Evolutionary conservation across 2,797 vertebrate genomes (phyloP).

Genomic region (Heliangelus exortis): DNA sequence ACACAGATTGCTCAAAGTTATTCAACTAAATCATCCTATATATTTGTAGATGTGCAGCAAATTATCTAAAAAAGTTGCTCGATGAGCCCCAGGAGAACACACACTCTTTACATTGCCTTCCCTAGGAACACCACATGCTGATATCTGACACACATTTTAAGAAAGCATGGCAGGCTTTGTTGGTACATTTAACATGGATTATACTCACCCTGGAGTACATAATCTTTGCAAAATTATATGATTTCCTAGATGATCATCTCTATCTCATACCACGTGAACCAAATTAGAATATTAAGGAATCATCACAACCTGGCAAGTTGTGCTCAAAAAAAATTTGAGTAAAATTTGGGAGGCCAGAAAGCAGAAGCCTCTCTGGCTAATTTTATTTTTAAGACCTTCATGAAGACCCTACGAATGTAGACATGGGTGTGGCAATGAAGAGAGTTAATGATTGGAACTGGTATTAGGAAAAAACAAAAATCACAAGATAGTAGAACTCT

Average conservation of each 20-base stretch:
- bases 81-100: neutral
- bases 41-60: neutral
- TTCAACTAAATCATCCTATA: neutral
- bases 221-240: neutral
- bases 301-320: neutral
- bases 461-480: neutral
- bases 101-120: neutral
- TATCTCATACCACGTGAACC: neutral
- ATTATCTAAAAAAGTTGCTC: neutral
- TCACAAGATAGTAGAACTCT: neutral
- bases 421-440: neutral
- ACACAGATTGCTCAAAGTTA: neutral
- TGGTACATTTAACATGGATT: neutral
- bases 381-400: neutral
- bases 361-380: neutral
- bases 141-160: neutral
- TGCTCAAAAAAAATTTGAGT: neutral
- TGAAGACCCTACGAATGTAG: neutral
- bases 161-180: neutral
- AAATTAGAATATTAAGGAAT: neutral
- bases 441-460: neutral
- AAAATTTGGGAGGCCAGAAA: neutral
- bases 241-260: conserved; percentile 7
- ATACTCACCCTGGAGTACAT: neutral
- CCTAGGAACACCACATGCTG: fast-evolving